These are phyloP conservation scores for Pangasius larnaudii DNA, from an alignment of 2,797 vertebrate species.

Conservation along the genomic window DNA sequence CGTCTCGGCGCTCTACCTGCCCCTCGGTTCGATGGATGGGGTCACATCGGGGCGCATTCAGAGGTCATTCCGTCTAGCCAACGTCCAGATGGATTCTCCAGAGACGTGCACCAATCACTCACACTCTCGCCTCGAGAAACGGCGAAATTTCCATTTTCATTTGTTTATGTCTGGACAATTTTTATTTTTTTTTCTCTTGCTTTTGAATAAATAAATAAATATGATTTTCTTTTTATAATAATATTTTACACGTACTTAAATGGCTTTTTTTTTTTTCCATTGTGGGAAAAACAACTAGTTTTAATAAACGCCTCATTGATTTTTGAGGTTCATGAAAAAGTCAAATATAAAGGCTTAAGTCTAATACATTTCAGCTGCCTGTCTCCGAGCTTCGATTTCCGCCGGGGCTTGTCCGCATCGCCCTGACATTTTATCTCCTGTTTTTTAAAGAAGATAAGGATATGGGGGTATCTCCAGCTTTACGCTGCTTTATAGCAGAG, in stretches of 20 bases:
- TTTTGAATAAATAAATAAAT: slow-evolving; percentile 31
- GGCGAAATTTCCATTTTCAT: slow-evolving; percentile 35
- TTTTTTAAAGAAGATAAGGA: neutral
- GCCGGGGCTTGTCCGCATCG: neutral
- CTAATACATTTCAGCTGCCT: neutral
- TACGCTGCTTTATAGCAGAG: neutral
- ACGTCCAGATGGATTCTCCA: slow-evolving; percentile 59
- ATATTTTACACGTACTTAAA: neutral
- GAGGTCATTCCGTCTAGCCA: slow-evolving; percentile 62
- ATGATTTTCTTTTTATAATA: neutral
- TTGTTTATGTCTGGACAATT: slow-evolving; percentile 7
- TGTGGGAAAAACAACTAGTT: neutral
- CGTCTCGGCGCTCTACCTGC: slow-evolving; percentile 30
- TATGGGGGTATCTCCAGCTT: neutral
- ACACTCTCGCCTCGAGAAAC: slow-evolving; percentile 34
- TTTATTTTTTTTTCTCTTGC: neutral
- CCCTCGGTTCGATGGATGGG: slow-evolving; percentile 33
- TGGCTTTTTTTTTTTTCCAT: neutral
- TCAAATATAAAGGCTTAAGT: slow-evolving; percentile 1
- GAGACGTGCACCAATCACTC: slow-evolving; percentile 49
- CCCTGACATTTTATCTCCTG: neutral
- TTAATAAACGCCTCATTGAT: neutral
- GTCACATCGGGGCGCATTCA: slow-evolving; percentile 45
- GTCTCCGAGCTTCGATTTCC: neutral
- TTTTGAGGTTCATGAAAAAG: neutral